Evolutionary conservation across 2,888 invertebrate genomes (phyloP).

Genomic region (Tipula lateralis): DNA sequence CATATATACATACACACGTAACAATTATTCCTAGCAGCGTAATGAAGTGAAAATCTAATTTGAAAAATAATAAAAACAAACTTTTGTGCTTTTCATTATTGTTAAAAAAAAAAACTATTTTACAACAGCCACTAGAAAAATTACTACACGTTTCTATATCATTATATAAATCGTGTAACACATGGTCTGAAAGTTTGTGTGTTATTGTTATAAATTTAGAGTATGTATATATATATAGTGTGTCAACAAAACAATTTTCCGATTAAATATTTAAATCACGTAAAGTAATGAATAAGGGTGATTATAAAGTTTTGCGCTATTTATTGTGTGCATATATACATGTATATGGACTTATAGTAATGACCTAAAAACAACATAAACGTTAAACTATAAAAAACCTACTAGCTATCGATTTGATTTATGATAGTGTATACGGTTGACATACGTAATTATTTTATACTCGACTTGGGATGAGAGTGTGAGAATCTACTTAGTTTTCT

Average conservation of each 20-base stretch:
- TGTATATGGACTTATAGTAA: neutral
- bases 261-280: conserved; percentile 24
- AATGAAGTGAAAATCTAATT: conserved; percentile 4
- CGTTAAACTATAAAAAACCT: neutral
- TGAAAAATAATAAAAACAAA: neutral
- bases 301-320: neutral
- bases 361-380: neutral
- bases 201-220: neutral
- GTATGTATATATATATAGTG: neutral
- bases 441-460: neutral
- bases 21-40: neutral
- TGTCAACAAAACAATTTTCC: neutral
- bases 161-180: neutral
- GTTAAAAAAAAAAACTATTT: neutral
- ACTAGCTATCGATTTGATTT: neutral
- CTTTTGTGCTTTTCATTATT: conserved; percentile 13
- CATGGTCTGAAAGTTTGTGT: neutral
- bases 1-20: neutral
- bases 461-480: neutral
- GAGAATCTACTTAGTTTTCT: neutral
- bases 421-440: neutral
- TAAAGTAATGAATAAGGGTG: neutral
- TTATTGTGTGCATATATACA: neutral
- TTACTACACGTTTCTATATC: neutral
- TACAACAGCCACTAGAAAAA: neutral